phyloP scores from a whole-genome alignment of 1,140 invertebrate species.

The Drosophila miranda region DNA sequence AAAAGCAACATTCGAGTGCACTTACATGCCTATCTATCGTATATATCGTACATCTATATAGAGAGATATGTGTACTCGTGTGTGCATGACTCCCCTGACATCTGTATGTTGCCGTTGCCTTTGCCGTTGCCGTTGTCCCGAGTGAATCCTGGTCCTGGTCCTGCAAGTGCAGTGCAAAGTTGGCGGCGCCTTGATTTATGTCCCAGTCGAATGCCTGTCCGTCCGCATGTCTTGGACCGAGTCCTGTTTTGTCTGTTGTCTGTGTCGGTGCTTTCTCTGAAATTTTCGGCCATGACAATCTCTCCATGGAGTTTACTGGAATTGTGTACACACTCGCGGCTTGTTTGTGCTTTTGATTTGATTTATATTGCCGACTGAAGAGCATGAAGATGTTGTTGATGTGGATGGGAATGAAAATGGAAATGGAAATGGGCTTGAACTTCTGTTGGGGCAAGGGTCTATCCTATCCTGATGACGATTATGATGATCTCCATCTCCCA shows the following conservation, averaged over 20 bases:
- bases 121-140: neutral
- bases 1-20: conserved; percentile 60
- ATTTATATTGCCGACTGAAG: conserved; percentile 57
- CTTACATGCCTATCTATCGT: conserved; percentile 60
- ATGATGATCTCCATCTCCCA: conserved; percentile 38
- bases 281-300: conserved; percentile 48
- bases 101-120: conserved; percentile 7
- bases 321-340: conserved; percentile 60
- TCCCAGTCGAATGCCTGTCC: conserved; percentile 41
- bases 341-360: conserved; percentile 61
- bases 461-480: neutral
- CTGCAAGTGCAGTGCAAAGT: conserved; percentile 56
- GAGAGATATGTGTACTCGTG: conserved; percentile 41
- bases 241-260: neutral
- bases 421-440: neutral
- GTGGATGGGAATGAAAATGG: conserved; percentile 11
- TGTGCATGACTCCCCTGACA: conserved; percentile 28
- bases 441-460: neutral
- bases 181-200: conserved; percentile 60
- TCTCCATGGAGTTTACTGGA: conserved; percentile 47
- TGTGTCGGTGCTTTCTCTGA: neutral
- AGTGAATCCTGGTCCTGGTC: conserved; percentile 1
- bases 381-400: conserved; percentile 49
- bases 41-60: conserved; percentile 40
- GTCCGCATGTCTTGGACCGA: conserved; percentile 10